These are phyloP conservation scores for Sebastes wilsoni DNA, from an alignment of 2,797 vertebrate species.

Conservation along the genomic window DNA sequence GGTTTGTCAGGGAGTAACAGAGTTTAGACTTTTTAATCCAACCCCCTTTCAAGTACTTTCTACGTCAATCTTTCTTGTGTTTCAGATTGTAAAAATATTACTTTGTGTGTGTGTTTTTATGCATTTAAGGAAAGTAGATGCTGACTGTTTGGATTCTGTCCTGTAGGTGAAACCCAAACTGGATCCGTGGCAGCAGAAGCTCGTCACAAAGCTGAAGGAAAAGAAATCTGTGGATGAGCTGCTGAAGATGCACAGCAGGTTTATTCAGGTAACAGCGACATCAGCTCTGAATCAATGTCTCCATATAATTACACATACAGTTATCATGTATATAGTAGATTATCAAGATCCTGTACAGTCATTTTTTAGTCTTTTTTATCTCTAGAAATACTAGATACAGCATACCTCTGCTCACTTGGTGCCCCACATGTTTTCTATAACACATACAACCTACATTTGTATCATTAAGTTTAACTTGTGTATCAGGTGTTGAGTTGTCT, in stretches of 20 bases:
- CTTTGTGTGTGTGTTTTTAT: neutral
- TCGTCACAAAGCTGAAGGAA: slow-evolving; percentile 79
- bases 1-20: too few species aligned
- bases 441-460: neutral
- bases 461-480: neutral
- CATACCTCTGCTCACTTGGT: too few species aligned
- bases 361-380: neutral
- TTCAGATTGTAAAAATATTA: neutral
- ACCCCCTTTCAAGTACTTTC: neutral
- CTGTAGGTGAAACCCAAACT: slow-evolving; percentile 81
- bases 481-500: neutral
- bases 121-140: neutral
- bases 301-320: rapidly evolving
- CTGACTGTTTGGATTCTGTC: neutral
- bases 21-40: neutral
- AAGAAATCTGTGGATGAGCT: slow-evolving; percentile 72
- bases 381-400: neutral
- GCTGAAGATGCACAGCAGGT: slow-evolving; percentile 75
- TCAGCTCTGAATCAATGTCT: neutral
- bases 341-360: neutral
- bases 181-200: slow-evolving; percentile 85
- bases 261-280: slow-evolving; percentile 73
- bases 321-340: neutral
- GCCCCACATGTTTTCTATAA: neutral
- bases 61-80: neutral